Evolutionary conservation across 2,888 invertebrate genomes (phyloP), one percentile per base, ranked within the genome.

Genomic region (Synergus itoensis): DNA sequence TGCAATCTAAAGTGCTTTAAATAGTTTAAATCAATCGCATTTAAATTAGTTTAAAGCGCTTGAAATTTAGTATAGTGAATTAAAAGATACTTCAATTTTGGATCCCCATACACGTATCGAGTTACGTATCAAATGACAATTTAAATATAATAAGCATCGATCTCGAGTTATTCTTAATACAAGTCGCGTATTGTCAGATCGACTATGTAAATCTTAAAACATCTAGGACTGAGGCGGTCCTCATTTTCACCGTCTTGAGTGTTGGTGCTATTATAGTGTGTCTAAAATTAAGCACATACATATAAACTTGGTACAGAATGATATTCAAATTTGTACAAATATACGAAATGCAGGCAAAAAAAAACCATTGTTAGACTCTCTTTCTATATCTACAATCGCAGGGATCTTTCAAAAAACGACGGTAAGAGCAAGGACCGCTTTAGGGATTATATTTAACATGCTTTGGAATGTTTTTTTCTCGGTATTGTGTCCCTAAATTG

Each of bases 101-200:
- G 45, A 69, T 28, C 45, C 67, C 45, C 67, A 69, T 69, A 64
- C 64, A 40, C 3, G 1, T 64, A 64, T 45, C 18, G 28, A 48
- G 21, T 69, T n/a, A 16, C 45, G 45, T 48, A 45, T 69, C 43
- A 48, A 69, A 48, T 65, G 41, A 43, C 65, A 65, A 65, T 41
- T 40, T 41, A 65, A 43, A 41, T 64, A 64, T 64, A 64, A 64
- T 65, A 65, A 65, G 40, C 41, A 65, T 65, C 43, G 41, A 65
- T 65, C 41, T 69, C 45, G 21, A 69, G 45, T 21, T 45, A 69
- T 48, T 69, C 28, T 45, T 43, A 45, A 69, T 69, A 69, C 45
- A 69, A 69, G 67, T 48, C 45, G 67, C 45, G 67, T 69, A 69
- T 69, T 69, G 67, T 69, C 67, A 69, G 67, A 69, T 69, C 67